Evolutionary conservation across 2,113 vertebrate genomes (phyloP).

Genomic region (Istiophorus platypterus): DNA sequence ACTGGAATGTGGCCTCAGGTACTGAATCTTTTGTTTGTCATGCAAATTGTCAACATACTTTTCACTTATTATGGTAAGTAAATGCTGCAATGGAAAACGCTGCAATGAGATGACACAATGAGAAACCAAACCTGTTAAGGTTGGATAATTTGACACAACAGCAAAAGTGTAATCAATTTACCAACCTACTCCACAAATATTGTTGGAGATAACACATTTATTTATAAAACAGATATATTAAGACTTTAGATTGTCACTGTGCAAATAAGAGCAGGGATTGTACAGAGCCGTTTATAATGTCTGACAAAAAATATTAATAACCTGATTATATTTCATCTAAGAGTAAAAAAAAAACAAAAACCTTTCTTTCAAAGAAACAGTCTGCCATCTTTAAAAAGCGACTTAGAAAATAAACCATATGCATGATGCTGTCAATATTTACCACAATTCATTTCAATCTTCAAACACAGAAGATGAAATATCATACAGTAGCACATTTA

Average conservation of each 20-base stretch:
- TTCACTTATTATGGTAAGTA: constrained; percentile 11
- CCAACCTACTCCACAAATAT: not conserved
- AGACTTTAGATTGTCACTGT: constrained; percentile 61
- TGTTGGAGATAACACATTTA: constrained; percentile 64
- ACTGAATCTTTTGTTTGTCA: not conserved
- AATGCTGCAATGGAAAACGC: constrained; percentile 6
- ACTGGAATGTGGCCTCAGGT: constrained; percentile 17
- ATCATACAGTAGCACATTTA: constrained; percentile 12
- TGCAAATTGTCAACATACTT: constrained; percentile 12
- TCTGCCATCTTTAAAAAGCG: not conserved
- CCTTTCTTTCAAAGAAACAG: constrained; percentile 36
- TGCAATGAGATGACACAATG: not conserved
- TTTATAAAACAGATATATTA: constrained; percentile 75
- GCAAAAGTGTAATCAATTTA: no score
- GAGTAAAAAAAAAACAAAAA: not conserved
- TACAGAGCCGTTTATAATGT: constrained; percentile 38
- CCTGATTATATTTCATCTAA: constrained; percentile 31
- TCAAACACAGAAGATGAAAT: constrained; percentile 35
- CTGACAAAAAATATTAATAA: constrained; percentile 39
- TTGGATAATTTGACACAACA: not conserved
- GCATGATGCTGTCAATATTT: constrained; percentile 25
- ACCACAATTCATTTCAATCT: constrained; percentile 29
- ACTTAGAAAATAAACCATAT: constrained; percentile 25
- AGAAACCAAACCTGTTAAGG: not conserved
- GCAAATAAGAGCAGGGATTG: constrained; percentile 60